phyloP scores from a whole-genome alignment of 2,797 vertebrate species.

The Picus viridis region DNA sequence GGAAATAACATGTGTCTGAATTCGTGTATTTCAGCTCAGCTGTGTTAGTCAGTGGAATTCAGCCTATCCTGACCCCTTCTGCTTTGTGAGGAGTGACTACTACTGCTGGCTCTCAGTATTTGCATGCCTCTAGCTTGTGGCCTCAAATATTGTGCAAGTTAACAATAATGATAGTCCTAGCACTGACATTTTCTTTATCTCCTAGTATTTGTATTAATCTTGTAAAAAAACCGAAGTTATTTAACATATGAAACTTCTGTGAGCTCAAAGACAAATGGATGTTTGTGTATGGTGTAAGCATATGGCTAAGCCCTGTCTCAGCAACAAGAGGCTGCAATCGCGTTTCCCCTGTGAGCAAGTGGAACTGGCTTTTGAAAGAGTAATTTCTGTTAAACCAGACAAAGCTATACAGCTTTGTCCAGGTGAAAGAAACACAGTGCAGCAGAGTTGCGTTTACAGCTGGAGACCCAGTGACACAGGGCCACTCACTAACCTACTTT shows the following conservation, averaged over 20 bases:
- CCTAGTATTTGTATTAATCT: neutral
- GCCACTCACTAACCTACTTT: neutral
- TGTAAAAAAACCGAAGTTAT: neutral
- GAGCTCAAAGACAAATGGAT: neutral
- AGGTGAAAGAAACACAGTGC: neutral
- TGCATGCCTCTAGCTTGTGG: neutral
- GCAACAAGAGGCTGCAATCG: neutral
- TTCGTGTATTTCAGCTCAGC: neutral
- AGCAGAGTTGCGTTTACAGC: neutral
- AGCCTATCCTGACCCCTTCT: neutral
- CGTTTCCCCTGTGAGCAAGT: neutral
- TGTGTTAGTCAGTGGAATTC: neutral
- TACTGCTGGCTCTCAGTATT: neutral
- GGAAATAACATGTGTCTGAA: neutral
- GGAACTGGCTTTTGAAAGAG: neutral
- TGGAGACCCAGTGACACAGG: neutral
- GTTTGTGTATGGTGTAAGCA: fast-evolving
- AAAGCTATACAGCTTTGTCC: neutral
- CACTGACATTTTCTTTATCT: neutral
- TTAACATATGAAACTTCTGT: neutral
- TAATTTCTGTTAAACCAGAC: neutral
- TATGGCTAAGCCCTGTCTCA: fast-evolving
- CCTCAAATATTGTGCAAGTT: neutral
- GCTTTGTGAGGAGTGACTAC: fast-evolving
- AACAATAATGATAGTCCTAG: neutral